These are phyloP conservation scores for Alentia gelatinosa DNA, from an alignment of 2,888 invertebrate species.

Conservation along the genomic window DNA sequence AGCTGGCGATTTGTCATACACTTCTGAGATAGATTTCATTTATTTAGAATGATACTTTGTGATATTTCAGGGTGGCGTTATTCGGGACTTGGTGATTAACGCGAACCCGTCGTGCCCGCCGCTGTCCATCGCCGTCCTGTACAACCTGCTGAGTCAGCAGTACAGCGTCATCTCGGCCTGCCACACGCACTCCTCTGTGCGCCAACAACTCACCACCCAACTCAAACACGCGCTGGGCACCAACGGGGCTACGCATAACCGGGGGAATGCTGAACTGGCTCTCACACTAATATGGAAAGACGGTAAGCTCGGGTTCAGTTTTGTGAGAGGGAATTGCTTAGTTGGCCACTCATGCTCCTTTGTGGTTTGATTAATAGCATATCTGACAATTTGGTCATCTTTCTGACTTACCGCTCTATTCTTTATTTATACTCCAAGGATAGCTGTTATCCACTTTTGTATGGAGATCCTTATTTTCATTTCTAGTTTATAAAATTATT, in stretches of 20 bases:
- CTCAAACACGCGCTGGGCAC: conserved; percentile 63
- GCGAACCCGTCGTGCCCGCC: conserved; percentile 86
- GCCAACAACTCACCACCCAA: conserved; percentile 78
- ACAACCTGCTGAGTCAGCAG: conserved; percentile 83
- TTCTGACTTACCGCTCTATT: too few species aligned
- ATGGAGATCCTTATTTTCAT: too few species aligned
- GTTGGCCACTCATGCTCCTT: not conserved
- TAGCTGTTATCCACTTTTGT: too few species aligned
- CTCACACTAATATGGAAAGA: conserved; percentile 89
- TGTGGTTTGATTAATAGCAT: too few species aligned
- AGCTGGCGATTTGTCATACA: too few species aligned
- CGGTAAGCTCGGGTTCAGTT: conserved; percentile 81
- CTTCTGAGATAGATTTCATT: too few species aligned
- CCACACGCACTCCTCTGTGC: conserved; percentile 86
- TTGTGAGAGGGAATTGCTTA: too few species aligned
- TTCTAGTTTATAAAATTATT: too few species aligned
- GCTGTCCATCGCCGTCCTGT: conserved; percentile 85
- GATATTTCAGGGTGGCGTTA: conserved; percentile 19
- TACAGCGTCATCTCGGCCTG: conserved; percentile 83
- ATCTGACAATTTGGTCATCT: too few species aligned
- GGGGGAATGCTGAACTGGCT: conserved; percentile 82
- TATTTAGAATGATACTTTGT: not conserved
- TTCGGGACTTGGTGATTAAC: conserved; percentile 85
- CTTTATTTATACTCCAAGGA: too few species aligned
- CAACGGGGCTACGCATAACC: conserved; percentile 56